phyloP scores from a whole-genome alignment of 2,888 invertebrate genomes.

The Patella pellucida region DNA sequence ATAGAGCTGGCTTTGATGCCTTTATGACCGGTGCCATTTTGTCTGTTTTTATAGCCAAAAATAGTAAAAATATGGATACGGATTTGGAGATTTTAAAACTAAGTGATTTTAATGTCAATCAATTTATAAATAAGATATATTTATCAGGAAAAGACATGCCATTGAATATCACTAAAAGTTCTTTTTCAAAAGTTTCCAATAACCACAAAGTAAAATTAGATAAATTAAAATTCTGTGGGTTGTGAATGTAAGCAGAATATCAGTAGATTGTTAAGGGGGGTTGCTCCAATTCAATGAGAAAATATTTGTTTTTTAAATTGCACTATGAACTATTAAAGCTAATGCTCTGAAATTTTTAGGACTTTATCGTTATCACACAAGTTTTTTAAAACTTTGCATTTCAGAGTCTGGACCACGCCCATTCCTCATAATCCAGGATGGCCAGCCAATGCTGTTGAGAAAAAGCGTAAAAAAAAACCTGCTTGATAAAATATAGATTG shows the following conservation, averaged over 20 bases:
- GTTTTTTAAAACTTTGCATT: too few relatives aligned
- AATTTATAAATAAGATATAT: slow-evolving; percentile 67
- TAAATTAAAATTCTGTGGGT: slow-evolving; percentile 23
- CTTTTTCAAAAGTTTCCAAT: slow-evolving; percentile 66
- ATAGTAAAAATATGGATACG: slow-evolving; percentile 31
- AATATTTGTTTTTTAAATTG: too few relatives aligned
- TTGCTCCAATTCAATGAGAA: too few relatives aligned
- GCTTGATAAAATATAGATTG: too few relatives aligned
- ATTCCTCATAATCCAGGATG: too few relatives aligned
- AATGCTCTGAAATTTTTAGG: too few relatives aligned
- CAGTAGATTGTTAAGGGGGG: too few relatives aligned
- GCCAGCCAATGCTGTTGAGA: too few relatives aligned
- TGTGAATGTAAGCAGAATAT: neutral
- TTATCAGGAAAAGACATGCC: slow-evolving; percentile 71
- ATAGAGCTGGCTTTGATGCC: slow-evolving; percentile 72
- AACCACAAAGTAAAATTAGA: slow-evolving; percentile 55
- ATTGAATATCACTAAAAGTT: slow-evolving; percentile 65
- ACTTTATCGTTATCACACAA: too few relatives aligned
- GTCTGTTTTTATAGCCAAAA: slow-evolving; percentile 55
- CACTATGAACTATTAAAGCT: too few relatives aligned
- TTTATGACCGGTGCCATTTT: slow-evolving; percentile 72
- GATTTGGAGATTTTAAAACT: slow-evolving; percentile 21
- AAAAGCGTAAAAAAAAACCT: too few relatives aligned
- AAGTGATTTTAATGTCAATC: slow-evolving; percentile 43
- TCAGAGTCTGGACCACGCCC: too few relatives aligned